These are phyloP conservation scores for Heliothis subflexa DNA, from an alignment of 1,140 invertebrate genomes.

Conservation along the genomic window DNA sequence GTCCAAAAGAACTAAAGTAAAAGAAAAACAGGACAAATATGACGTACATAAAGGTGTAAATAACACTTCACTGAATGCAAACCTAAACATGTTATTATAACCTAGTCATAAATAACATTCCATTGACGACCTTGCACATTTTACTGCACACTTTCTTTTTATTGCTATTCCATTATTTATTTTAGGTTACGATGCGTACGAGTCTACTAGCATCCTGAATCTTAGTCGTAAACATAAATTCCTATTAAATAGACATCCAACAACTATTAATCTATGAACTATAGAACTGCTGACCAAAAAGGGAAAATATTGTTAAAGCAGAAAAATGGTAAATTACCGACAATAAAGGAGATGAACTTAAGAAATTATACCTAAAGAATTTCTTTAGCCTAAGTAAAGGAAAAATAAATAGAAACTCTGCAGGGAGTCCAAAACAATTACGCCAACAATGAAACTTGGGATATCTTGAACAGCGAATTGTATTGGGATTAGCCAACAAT, in stretches of 20 bases:
- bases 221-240: background rate
- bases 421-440: background rate
- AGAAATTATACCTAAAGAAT: too few relatives aligned
- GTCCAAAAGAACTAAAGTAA: background rate
- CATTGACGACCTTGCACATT: conserved; percentile 11
- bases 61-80: background rate
- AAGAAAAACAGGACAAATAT: background rate
- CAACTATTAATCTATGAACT: background rate
- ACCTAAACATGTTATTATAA: background rate
- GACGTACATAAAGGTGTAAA: background rate
- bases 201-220: background rate
- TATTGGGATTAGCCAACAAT: conserved; percentile 18
- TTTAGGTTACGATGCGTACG: background rate
- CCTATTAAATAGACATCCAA: background rate
- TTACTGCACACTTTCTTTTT: background rate
- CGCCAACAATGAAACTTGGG: background rate
- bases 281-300: too few relatives aligned
- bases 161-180: background rate
- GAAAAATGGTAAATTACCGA: too few relatives aligned
- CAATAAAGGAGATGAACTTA: too few relatives aligned
- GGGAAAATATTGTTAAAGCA: too few relatives aligned
- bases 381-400: too few relatives aligned
- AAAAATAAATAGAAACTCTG: background rate
- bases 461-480: background rate
- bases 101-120: background rate